phyloP scores from a whole-genome alignment of 2,113 vertebrate genomes.

The Phycodurus eques region DNA sequence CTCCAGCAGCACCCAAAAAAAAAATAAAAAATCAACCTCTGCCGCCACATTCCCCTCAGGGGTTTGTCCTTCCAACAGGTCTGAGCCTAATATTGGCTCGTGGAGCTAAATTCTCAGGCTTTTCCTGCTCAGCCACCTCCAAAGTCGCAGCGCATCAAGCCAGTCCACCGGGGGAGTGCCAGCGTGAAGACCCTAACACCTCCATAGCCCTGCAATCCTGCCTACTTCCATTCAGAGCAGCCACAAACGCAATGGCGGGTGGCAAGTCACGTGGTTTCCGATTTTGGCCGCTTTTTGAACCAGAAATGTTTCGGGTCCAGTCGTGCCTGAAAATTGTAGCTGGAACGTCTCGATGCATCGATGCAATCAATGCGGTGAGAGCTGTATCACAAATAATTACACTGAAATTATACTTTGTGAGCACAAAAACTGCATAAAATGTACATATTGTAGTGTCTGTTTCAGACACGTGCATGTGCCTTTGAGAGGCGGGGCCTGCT shows the following conservation, averaged over 20 bases:
- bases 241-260: neutral
- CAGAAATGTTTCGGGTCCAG: neutral
- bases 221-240: constrained; percentile 15
- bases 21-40: constrained; percentile 41
- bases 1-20: constrained; percentile 21
- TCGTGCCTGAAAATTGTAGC: neutral
- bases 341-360: neutral
- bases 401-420: too few relatives aligned
- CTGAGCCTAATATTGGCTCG: constrained; percentile 56
- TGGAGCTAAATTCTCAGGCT: constrained; percentile 51
- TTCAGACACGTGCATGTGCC: neutral
- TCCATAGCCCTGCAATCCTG: constrained; percentile 4
- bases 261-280: neutral
- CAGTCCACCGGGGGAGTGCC: constrained; percentile 22
- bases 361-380: neutral
- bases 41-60: constrained; percentile 26
- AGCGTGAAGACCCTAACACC: constrained; percentile 15
- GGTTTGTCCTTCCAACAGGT: constrained; percentile 53
- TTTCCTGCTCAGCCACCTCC: constrained; percentile 32
- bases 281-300: neutral
- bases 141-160: constrained; percentile 47
- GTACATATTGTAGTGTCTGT: neutral
- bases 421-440: neutral
- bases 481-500: too few relatives aligned
- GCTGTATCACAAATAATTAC: neutral